Base-by-base conservation (phyloP, 2,888 invertebrate species). In the Nysson spinosus region DNA sequence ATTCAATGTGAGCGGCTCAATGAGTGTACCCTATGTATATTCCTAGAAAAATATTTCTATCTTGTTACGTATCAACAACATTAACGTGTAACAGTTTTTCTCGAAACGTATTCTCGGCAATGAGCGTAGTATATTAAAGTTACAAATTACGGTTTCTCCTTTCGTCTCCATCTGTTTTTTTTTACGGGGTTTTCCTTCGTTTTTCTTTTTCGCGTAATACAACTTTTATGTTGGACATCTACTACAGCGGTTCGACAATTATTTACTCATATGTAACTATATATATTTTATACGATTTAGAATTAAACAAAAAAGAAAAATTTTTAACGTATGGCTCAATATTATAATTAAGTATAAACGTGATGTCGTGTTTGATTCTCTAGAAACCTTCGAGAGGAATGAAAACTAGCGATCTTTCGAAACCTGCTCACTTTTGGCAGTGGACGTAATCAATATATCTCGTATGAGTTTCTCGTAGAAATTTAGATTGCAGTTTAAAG, bases 81-180 rank as follows among this genome's bases (percentile, higher is more conserved):
- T 62, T 55, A 74, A 72, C 69, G 58, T 61, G 37, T 75, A 73
- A 77, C 65, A 76, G 62, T 75, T 70, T n/a, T n/a, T n/a, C n/a
- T 46, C 57, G 69, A 79, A 69, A 73, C 40, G 58, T 69, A 46
- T 60, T 42, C 40, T 28, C 52, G 68, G 57, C 57, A n/a, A n/a
- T 65, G 65, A 66, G 57, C 63, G 56, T 49, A 73, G 64, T 77
- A 72, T 51, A 69, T 64, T n/a, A n/a, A 65, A 70, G 62, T 74
- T 61, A 63, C 24, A 55, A 68, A 63, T 51, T 20, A 57, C 26
- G 37, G 51, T 28, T 55, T 43, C 37, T 61, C 42, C 55, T 35
- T 56, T 26, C 28, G 40, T 50, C 9, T 57, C 40, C 46, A 49
- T 40, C 42, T 55, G 9, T 16, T 30, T 35, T 47, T 47, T 40